These are phyloP conservation scores for Drosophila kambysellisi DNA, from an alignment of 2,888 invertebrate species.

Conservation along the genomic window DNA sequence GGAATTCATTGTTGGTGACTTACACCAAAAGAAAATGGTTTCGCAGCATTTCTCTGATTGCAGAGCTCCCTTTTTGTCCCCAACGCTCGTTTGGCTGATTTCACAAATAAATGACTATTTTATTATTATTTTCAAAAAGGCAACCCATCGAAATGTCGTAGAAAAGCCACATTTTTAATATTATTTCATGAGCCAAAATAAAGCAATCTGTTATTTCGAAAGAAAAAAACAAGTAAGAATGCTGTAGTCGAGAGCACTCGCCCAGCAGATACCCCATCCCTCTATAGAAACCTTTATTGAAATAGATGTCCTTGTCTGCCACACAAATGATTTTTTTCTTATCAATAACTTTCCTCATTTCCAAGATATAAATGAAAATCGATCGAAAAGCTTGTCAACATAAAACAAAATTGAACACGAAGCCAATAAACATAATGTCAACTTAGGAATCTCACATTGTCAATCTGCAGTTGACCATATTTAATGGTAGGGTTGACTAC, in stretches of 20 bases:
- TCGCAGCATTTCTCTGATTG: background rate
- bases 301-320: background rate
- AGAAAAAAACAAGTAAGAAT: background rate
- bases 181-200: background rate
- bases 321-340: background rate
- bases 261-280: background rate
- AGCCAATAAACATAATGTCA: background rate
- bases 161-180: background rate
- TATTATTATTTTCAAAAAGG: background rate
- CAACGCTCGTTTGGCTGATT: background rate
- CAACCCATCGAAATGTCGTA: background rate
- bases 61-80: background rate
- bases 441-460: background rate
- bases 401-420: background rate
- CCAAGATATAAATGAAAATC: background rate
- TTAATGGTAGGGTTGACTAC: background rate
- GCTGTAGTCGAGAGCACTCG: background rate
- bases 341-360: background rate
- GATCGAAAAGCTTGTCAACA: too few relatives aligned
- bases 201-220: background rate
- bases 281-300: background rate
- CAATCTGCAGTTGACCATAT: background rate
- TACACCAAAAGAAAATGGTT: background rate
- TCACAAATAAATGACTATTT: background rate
- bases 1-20: conserved; percentile 3